These are phyloP conservation scores for Papilio polytes DNA, from an alignment of 1,140 invertebrate species.

Conservation along the genomic window DNA sequence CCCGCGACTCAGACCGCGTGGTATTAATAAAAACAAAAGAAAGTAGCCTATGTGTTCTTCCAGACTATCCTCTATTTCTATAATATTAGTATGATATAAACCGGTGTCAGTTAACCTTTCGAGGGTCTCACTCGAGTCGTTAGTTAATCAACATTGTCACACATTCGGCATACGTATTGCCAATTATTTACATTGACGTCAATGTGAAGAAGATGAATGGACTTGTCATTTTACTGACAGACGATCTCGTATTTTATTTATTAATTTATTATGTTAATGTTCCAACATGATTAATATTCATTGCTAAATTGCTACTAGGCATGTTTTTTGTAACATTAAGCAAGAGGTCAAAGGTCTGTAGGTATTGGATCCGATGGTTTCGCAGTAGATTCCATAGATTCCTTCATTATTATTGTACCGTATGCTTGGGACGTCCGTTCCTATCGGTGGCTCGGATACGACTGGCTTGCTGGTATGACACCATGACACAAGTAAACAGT, in stretches of 20 bases:
- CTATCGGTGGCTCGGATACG: too few relatives aligned
- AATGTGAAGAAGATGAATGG: neutral
- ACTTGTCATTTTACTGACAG: neutral
- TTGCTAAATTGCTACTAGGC: neutral
- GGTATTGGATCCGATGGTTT: too few relatives aligned
- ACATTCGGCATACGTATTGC: slow-evolving; percentile 12
- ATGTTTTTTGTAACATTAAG: neutral
- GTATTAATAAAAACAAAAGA: too few relatives aligned
- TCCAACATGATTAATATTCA: neutral
- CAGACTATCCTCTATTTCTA: too few relatives aligned
- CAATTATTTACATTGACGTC: slow-evolving; percentile 18
- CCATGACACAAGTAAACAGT: too few relatives aligned
- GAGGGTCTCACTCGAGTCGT: neutral
- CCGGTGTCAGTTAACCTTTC: neutral
- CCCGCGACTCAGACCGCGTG: too few relatives aligned
- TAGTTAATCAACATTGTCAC: neutral
- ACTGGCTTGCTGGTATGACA: too few relatives aligned
- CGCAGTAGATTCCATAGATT: too few relatives aligned
- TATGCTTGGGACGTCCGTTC: too few relatives aligned
- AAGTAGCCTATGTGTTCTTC: too few relatives aligned
- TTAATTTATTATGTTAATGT: slow-evolving; percentile 6
- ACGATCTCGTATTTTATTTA: neutral
- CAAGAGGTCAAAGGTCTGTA: neutral
- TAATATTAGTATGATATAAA: too few relatives aligned
- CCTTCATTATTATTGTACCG: too few relatives aligned